Conservation (phyloP, 2,888 invertebrate species). For the Parnassius orleans region DNA sequence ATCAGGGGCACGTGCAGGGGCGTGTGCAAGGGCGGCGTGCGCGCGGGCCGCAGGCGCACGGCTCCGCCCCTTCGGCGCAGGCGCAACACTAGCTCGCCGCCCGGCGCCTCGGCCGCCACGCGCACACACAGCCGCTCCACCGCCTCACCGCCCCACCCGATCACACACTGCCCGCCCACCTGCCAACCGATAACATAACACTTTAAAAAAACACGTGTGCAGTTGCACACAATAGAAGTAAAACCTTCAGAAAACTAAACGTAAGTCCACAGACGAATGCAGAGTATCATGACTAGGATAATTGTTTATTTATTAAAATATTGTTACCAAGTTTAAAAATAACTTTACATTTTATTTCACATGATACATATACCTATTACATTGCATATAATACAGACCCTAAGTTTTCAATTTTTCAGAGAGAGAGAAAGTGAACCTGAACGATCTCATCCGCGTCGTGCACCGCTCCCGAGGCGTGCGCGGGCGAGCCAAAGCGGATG, state of each 20-base stretch:
- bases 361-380: too few relatives aligned
- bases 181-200: slow-evolving; percentile 26
- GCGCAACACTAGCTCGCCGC: slow-evolving; percentile 42
- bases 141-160: slow-evolving; percentile 59
- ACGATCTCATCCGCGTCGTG: slow-evolving; percentile 98
- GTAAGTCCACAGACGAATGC: too few relatives aligned
- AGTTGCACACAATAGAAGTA: too few relatives aligned
- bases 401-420: too few relatives aligned
- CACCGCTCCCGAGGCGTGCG: slow-evolving; percentile 94
- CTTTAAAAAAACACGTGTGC: too few relatives aligned
- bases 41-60: slow-evolving; percentile 36
- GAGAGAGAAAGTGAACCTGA: slow-evolving; percentile 79
- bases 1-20: slow-evolving; percentile 31
- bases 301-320: too few relatives aligned
- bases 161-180: slow-evolving; percentile 59
- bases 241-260: too few relatives aligned
- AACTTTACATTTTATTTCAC: too few relatives aligned
- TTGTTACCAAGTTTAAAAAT: too few relatives aligned
- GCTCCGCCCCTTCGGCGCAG: slow-evolving; percentile 43
- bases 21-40: slow-evolving; percentile 36
- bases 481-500: slow-evolving; percentile 94
- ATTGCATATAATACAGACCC: too few relatives aligned
- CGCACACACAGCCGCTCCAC: slow-evolving; percentile 41
- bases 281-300: too few relatives aligned
- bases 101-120: slow-evolving; percentile 34